Base-by-base conservation (phyloP, 1,140 invertebrate species). In the Hormaphis cornu region DNA sequence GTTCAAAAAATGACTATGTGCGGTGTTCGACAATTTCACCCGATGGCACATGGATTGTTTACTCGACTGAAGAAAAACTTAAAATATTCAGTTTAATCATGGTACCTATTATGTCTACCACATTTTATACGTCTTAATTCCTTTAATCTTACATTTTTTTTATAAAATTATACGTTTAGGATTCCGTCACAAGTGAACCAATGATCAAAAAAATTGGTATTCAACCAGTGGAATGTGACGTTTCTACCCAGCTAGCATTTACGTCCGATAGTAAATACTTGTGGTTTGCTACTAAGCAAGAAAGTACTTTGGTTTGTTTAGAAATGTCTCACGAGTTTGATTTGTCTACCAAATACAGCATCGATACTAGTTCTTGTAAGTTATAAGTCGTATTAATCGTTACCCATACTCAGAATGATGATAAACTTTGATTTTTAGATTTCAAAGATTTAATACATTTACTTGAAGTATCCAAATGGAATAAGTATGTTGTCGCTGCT, bases 31-130 rank as follows among this genome's bases (percentile, higher is more conserved):
- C 85, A 8, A 79, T 93, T 6, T 89, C 87, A 9, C 81, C 81
- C 1, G 81, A 86, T 75, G 85, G 84, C 2, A 81, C 83, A 61
- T 84, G 84, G 75, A 82, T 94, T 26, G 83, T 86, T 12, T 91
- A 90, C 76, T 87, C 88, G 0, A 91, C 89, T 1, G 78, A 84
- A 28, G 80, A 76, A 46, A 79, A 83, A 42, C 74, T 90, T 18
- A 82, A 86, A 69, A 77, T 92, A 33, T 88, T 87, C 74, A 82
- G 83, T 72, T 83, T 90, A 72, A 80, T 82, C 46, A 76, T 82
- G 46, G 80, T 81, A 30, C 76, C 7, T n/a, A n/a, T n/a, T n/a
- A n/a, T n/a, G n/a, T n/a, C n/a, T n/a, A n/a, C n/a, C n/a, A n/a
- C n/a, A n/a, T n/a, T n/a, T n/a, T n/a, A n/a, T n/a, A n/a, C n/a